A percentile compares a stretch with the other conserved stretches of the same genome.
Evolutionary conservation across 1,140 invertebrate genomes (phyloP).

Genomic region (Copidosoma floridanum): DNA sequence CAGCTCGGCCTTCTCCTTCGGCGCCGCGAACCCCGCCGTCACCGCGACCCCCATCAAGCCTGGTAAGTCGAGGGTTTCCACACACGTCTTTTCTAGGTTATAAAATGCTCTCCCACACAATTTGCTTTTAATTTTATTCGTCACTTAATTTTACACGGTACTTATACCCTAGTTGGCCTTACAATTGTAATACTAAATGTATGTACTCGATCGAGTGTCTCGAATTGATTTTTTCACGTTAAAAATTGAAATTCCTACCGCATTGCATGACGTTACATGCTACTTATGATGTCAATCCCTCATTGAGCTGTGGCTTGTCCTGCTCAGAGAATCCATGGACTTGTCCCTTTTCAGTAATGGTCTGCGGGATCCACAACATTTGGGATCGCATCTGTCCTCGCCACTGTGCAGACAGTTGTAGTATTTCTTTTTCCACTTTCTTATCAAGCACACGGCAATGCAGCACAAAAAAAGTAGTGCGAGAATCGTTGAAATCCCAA

Average conservation of each 20-base stretch:
- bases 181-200: too few species aligned
- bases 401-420: constrained; percentile 33
- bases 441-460: constrained; percentile 35
- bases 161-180: too few species aligned
- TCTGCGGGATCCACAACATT: constrained; percentile 39
- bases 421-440: constrained; percentile 37
- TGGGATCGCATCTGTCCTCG: constrained; percentile 39
- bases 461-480: constrained; percentile 43
- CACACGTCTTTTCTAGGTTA: constrained; percentile 35
- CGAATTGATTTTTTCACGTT: too few species aligned
- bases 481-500: constrained; percentile 17
- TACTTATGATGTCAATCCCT: constrained; percentile 1
- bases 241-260: not conserved
- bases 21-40: constrained; percentile 37
- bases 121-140: too few species aligned
- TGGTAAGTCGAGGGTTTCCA: constrained; percentile 39
- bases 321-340: constrained; percentile 13
- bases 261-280: not conserved
- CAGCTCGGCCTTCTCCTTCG: constrained; percentile 45
- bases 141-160: too few species aligned
- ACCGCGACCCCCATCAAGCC: constrained; percentile 47
- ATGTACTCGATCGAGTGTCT: too few species aligned
- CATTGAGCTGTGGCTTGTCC: constrained; percentile 5
- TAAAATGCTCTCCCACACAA: too few species aligned
- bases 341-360: constrained; percentile 41